Base-by-base conservation (phyloP, 1,140 invertebrate genomes). In the Maconellicoccus hirsutus region DNA sequence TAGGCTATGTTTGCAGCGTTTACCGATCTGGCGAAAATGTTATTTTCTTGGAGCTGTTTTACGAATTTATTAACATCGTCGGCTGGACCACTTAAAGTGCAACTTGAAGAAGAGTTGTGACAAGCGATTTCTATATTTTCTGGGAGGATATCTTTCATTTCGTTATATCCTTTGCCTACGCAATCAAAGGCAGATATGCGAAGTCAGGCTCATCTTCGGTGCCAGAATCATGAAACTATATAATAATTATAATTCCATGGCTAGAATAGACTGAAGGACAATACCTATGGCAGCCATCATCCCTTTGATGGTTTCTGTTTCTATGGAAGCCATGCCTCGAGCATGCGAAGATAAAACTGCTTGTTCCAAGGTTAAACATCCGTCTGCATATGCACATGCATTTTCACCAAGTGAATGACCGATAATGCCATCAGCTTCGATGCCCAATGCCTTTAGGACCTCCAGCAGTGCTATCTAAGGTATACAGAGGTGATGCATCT, bases 21-120 rank as follows among this genome's bases (percentile, higher is more conserved):
- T 1, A 92, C 88, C 74, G 85, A 82, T 73, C 84, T 85, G 0
- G 86, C 87, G 79, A 97, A 96, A 23, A 95, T 84, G 1, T 86
- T 86, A 74, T 91, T 84, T 73, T 74, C 84, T 73, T 80, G 87
- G 79, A 83, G 71, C 27, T 79, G 26, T 22, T 75, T 75, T 0
- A 82, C 78, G 23, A 80, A 82, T 10, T 73, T 69, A 25, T 78
- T 78, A 74, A 82, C 76, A 0, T 79, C 78, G 1, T 84, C 83
- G 25, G 82, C 81, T 1, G 86, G 86, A 26, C 89, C 89, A 61
- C 87, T 89, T 38, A 91, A 82, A 1, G 89, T 91, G 0, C 86
- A 85, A 29, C 86, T 87, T 39, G 89, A 85, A 1, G 81, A 76
- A 6, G 85, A 80, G 76, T 91, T 91, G 77, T 88, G 86, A 76